A percentile compares a stretch with the other conserved stretches of the same genome.
phyloP scores from a whole-genome alignment of 1,140 invertebrate species.

The Eurosta solidaginis region DNA sequence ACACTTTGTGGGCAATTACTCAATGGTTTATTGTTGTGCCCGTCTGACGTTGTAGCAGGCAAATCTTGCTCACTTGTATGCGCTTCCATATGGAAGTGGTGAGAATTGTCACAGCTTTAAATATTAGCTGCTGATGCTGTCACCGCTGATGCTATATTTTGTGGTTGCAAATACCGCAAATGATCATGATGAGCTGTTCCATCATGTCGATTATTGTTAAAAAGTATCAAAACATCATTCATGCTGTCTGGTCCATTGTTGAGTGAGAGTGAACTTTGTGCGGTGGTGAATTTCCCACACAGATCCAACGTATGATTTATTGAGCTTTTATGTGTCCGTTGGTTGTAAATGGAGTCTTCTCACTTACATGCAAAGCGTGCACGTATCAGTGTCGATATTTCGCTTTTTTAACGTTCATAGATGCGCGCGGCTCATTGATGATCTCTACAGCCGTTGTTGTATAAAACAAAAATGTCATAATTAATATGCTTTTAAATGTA shows the following conservation, averaged over 20 bases:
- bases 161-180: not conserved
- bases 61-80: not conserved
- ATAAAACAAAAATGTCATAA: constrained; percentile 6
- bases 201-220: no score
- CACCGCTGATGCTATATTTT: not conserved
- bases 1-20: constrained; percentile 25
- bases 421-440: not conserved
- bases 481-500: constrained; percentile 1
- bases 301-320: constrained; percentile 25
- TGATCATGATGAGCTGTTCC: no score
- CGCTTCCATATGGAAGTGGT: not conserved
- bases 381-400: not conserved
- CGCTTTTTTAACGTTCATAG: not conserved
- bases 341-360: not conserved
- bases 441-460: not conserved
- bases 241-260: no score
- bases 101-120: not conserved
- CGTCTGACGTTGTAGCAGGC: not conserved
- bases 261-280: not conserved
- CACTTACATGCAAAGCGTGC: not conserved
- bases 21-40: not conserved
- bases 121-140: not conserved
- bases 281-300: not conserved
- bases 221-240: no score
- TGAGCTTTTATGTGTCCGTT: constrained; percentile 1